Percentiles rank a stretch among this genome's conserved stretches.
Evolutionary conservation across 2,113 vertebrate species (phyloP).

Genomic region (Tachycineta bicolor): DNA sequence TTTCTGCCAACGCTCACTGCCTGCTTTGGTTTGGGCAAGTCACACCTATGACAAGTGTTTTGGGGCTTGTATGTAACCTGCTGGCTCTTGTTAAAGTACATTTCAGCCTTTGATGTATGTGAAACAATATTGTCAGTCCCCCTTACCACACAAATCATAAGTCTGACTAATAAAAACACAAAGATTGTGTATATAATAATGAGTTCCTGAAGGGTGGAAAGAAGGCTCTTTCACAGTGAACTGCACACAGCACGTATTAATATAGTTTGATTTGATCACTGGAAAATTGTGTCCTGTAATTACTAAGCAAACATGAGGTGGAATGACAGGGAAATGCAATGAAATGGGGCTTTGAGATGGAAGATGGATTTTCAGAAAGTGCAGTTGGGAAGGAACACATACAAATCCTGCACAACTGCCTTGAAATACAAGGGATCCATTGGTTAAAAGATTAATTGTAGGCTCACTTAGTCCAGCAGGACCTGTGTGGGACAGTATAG

Average conservation of each 20-base stretch:
- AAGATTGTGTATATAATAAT: constrained; percentile 58
- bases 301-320: constrained; percentile 38
- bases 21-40: constrained; percentile 34
- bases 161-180: constrained; percentile 58
- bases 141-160: constrained; percentile 58
- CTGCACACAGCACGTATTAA: constrained; percentile 28
- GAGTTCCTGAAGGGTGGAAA: constrained; percentile 55
- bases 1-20: constrained; percentile 43
- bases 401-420: neutral
- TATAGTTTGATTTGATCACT: constrained; percentile 57
- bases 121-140: constrained; percentile 52
- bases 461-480: neutral
- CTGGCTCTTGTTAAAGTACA: constrained; percentile 60
- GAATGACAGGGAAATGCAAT: constrained; percentile 45
- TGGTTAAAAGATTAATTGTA: neutral
- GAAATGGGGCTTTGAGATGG: constrained; percentile 44
- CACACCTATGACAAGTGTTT: constrained; percentile 63
- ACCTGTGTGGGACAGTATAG: constrained; percentile 46
- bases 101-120: constrained; percentile 58
- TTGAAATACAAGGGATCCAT: neutral
- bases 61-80: constrained; percentile 49
- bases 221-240: constrained; percentile 38
- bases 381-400: neutral
- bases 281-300: constrained; percentile 64
- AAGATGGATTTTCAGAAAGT: constrained; percentile 39